Conservation (phyloP, 35 echinoderm and acorn worm species). For the Stichopus chloronotus region DNA sequence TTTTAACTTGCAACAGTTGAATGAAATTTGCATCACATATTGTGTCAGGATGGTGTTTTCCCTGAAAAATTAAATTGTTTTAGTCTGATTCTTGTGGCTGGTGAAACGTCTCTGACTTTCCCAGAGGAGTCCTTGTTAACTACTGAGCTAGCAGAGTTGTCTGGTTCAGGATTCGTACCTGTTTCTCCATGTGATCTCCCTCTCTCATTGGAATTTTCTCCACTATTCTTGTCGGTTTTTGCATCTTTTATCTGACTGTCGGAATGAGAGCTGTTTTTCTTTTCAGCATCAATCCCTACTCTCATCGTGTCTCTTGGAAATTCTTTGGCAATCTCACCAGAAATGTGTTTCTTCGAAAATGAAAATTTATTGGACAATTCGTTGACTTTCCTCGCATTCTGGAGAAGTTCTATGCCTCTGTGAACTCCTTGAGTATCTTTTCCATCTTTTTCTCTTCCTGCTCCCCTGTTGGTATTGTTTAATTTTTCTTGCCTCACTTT, state of each 20-base stretch:
- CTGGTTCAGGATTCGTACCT: not conserved
- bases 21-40: too few species aligned
- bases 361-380: conserved; percentile 36
- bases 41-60: not conserved
- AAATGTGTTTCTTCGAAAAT: conserved; percentile 1
- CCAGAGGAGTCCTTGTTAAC: not conserved
- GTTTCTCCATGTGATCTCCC: not conserved
- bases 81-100: not conserved
- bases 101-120: not conserved
- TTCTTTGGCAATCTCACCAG: not conserved
- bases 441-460: not conserved
- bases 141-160: not conserved
- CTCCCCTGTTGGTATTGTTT: not conserved
- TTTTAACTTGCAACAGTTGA: too few species aligned
- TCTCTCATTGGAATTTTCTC: not conserved
- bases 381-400: not conserved
- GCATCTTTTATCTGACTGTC: not conserved
- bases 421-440: not conserved
- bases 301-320: not conserved
- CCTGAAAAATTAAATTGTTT: not conserved
- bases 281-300: not conserved
- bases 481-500: not conserved
- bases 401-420: not conserved
- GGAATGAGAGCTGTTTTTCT: not conserved
- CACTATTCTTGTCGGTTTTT: not conserved